Evolutionary conservation across 2,888 invertebrate genomes (phyloP), one percentile per base, ranked within the genome.

Genomic region (Abrostola triplasia): DNA sequence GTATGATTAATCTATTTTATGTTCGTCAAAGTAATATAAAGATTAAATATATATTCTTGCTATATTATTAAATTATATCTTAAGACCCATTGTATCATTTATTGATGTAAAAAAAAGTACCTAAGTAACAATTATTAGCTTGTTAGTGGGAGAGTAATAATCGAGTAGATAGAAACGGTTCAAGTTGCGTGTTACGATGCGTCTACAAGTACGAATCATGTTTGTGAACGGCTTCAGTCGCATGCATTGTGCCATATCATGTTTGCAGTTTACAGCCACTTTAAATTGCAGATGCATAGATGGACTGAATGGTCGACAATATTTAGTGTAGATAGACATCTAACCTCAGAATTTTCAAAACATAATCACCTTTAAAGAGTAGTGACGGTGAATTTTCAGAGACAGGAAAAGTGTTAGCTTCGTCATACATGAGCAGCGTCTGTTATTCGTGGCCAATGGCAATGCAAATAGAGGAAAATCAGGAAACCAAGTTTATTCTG

Each of bases 401-500:
- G 13, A 9, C 44, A 13, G 44, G 13, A 24, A 47, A 24, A 47
- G 44, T 24, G 13, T 24, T 24, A 24, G 44, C 36, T 35, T 24
- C 24, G 47, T 49, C 68, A 59, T 37, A 40, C 42, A 41, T 61
- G 51, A 52, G 61, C 64, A 58, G 37, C 70, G 57, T 73, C 69
- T 57, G 59, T 68, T 57, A 59, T 59, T 49, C 53, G 74, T 60
- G 55, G 60, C 55, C 49, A 47, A 24, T 13, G 41, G 52, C 57
- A 64, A 64, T 52, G 64, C 59, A 71, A 76, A 73, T 76, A 66
- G 59, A 62, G 71, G 65, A 63, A 67, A 73, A 77, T 69, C 62
- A 68, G 65, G 61, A 52, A 59, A 52, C 44, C 51, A 53, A 67
- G 64, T 67, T 67, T 69, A 70, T 73, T 76, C 62, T 67, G 64